Percentiles rank a stretch among this genome's conserved stretches.
phyloP scores from a whole-genome alignment of 2,888 invertebrate species.

The Linnaemya tessellans region DNA sequence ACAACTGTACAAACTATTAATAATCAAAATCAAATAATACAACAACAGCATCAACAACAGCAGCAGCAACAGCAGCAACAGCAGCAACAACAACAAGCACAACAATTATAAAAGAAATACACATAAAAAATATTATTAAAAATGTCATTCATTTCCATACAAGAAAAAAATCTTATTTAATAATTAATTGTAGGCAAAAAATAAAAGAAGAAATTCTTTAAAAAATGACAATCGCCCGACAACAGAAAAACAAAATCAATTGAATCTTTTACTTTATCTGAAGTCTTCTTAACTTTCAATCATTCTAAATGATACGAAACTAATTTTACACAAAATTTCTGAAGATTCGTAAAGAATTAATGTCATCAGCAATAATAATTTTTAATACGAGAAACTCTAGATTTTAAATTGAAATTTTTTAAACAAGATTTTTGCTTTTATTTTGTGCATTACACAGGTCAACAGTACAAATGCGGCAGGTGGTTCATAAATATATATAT shows the following conservation, averaged over 20 bases:
- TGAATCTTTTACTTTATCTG: conserved; percentile 37
- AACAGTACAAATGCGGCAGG: background rate
- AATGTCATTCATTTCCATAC: conserved; percentile 49
- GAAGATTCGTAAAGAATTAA: background rate
- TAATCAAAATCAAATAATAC: conserved; percentile 72
- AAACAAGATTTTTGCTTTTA: background rate
- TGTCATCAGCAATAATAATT: background rate
- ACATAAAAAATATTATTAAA: conserved; percentile 38
- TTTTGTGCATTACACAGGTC: background rate
- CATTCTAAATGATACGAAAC: conserved; percentile 50
- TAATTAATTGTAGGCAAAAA: conserved; percentile 41
- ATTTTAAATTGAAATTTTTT: background rate
- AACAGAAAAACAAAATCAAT: conserved; percentile 38
- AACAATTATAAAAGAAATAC: conserved; percentile 59
- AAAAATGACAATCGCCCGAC: conserved; percentile 66
- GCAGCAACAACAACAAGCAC: conserved; percentile 53
- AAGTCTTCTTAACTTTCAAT: conserved; percentile 39
- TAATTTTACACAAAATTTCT: conserved; percentile 44
- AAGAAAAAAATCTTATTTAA: conserved; percentile 17
- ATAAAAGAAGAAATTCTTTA: conserved; percentile 21
- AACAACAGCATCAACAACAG: conserved; percentile 70
- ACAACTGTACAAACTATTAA: conserved; percentile 72
- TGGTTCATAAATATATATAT: background rate
- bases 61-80: conserved; percentile 65
- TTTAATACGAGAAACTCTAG: background rate